Evolutionary conservation across 2,888 invertebrate species (phyloP).

Genomic region (Epiblema foenella): DNA sequence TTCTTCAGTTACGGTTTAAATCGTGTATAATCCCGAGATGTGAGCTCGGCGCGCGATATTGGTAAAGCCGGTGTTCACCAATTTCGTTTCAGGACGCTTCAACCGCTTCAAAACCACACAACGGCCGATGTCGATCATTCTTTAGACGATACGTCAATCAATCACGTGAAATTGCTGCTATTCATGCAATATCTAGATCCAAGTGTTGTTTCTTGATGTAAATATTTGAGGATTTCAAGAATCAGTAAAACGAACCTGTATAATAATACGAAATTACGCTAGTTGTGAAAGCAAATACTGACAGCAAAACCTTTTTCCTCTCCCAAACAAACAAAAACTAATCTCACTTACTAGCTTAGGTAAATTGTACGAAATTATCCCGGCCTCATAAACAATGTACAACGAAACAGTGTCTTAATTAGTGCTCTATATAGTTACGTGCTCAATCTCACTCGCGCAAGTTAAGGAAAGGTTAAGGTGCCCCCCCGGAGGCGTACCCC

Average conservation of each 20-base stretch:
- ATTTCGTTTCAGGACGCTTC: background rate
- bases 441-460: slow-evolving; percentile 81
- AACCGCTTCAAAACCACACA: background rate
- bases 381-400: slow-evolving; percentile 77
- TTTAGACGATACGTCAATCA: no score
- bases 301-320: background rate
- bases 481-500: slow-evolving; percentile 52
- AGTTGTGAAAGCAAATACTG: no score
- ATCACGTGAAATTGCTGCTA: no score
- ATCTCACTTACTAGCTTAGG: slow-evolving; percentile 55
- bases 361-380: slow-evolving; percentile 68
- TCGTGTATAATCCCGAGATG: no score
- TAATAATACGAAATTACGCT: no score
- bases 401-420: slow-evolving; percentile 76
- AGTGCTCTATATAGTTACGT: slow-evolving; percentile 81
- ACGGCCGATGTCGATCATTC: no score
- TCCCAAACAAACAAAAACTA: slow-evolving; percentile 23
- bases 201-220: no score
- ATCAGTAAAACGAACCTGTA: no score
- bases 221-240: no score
- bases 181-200: no score
- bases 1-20: no score
- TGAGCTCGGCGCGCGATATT: no score
- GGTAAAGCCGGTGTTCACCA: background rate
- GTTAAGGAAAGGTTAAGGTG: slow-evolving; percentile 80